Evolutionary conservation across 2,113 vertebrate genomes (phyloP), one percentile per base, ranked within the genome.

Genomic region (Diadophis punctatus): DNA sequence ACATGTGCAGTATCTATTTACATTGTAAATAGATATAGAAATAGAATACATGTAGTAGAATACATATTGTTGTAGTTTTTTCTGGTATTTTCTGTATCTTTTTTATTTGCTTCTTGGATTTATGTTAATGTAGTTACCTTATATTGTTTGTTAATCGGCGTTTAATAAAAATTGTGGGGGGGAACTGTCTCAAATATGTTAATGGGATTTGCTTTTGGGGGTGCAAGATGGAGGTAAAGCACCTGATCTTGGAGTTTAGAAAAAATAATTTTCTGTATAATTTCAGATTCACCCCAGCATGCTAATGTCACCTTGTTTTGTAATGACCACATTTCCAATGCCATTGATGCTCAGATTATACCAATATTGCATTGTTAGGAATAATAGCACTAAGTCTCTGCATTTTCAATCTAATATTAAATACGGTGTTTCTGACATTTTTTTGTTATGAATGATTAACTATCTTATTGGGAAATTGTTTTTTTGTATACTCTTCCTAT

Each of bases 381-480:
- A 30, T 53, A 34, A 34, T 10, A 46, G 39, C 56, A 30, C 39
- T 22, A 27, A 58, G 14, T 58, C 39, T 91, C 39, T 58, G 22
- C 20, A 46, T 85, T 80, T 91, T 30, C 30, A 58, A n/a, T 39
- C 52, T 84, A 56, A 23, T 55, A 30, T n/a, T 84, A 43, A 8
- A 3, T 86, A 3, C 63, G 39, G 51, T 85, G 51, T 22, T 63
- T 85, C 23, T 60, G 39, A 7, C 46, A 14, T 9, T 58, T 84
- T 58, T 80, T 89, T 30, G 23, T 39, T 74, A 12, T 63, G 30
- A 39, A n/a, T 90, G 53, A 74, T 89, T 48, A 49, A 27, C 90
- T 74, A n/a, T 46, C 93, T 90, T 90, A 95, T 46, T 95, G 93
- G 90, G 2, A 92, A 89, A 93, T 1, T 92, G 23, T 68, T 80